Evolutionary conservation across 2,888 invertebrate genomes (phyloP), one percentile per base, ranked within the genome.

Genomic region (Eupeodes latifasciatus): DNA sequence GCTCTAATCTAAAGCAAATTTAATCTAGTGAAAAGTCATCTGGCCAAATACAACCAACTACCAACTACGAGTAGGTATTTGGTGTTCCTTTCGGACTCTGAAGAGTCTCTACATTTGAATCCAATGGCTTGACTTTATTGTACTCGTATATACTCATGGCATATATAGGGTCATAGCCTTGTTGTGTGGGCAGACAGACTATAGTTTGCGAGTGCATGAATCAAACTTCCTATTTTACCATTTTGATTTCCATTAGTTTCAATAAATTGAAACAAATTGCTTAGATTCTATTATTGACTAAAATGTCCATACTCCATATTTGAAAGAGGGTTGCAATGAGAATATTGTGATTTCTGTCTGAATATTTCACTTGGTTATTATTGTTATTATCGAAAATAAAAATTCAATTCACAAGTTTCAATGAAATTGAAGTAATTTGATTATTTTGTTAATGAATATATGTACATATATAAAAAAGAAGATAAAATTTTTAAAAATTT

Each of bases 11-110:
- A 85, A 85, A 88, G 74, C 88, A 88, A 88, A 88, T 88, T 88
- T 88, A 88, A 88, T 88, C 88, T 88, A 85, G 78, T 88, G 88
- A 88, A 88, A 88, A 88, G 88, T 88, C 88, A 88, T 85, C 75
- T 69, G 69, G 75, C 55, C 81, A 84, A 78, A 85, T 77, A 75
- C 88, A 88, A 27, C 27, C 27, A 27, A 27, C 27, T 2, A 81
- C 59, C 47, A 34, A 77, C 88, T 75, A 67, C 71, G 57, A 57
- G 44, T 27, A 4, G 14, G 57, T 55, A 16, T 27, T 55, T 12
- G 40, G 40, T 27, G 1, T 59, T 36, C 47, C 12, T 14, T 49
- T 51, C 3, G 49, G 47, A 19, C 57, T 59, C 71, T 71, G 55
- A 55, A 55, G 16, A 71, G 51, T 55, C 55, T 40, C 5, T 7